phyloP scores from a whole-genome alignment of 2,797 vertebrate genomes.

The Enteromius thamalakanensis region DNA sequence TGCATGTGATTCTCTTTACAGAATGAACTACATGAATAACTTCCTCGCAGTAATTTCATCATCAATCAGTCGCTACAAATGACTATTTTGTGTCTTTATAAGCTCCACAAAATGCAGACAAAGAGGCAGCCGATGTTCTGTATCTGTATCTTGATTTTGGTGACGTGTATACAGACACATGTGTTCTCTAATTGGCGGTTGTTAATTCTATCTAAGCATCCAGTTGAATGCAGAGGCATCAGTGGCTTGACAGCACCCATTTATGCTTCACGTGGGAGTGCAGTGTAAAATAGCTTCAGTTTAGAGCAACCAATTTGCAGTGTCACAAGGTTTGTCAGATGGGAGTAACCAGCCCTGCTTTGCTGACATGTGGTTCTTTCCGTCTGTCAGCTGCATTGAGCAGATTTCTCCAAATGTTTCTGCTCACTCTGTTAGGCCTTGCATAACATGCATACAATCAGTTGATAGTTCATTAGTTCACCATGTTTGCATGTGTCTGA shows the following conservation, averaged over 20 bases:
- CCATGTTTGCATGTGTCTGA: neutral
- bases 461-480: slow-evolving; percentile 32
- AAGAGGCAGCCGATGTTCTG: neutral
- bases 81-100: neutral
- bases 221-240: neutral
- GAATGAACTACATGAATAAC: neutral
- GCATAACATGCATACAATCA: slow-evolving; percentile 57
- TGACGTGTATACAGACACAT: slow-evolving; percentile 34
- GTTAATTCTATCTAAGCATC: slow-evolving; percentile 47
- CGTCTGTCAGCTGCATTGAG: slow-evolving; percentile 1
- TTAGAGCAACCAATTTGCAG: slow-evolving; percentile 32
- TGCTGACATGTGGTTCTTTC: slow-evolving; percentile 50
- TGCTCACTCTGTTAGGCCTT: slow-evolving; percentile 36
- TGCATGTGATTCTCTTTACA: neutral
- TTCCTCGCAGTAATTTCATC: neutral
- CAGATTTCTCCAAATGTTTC: neutral
- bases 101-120: neutral
- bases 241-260: slow-evolving; percentile 45
- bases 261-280: slow-evolving; percentile 30
- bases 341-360: slow-evolving; percentile 18
- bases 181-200: slow-evolving; percentile 49
- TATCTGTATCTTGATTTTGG: slow-evolving; percentile 12
- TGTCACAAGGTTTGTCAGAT: slow-evolving; percentile 9
- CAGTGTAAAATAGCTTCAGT: slow-evolving; percentile 30
- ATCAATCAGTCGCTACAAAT: neutral